Evolutionary conservation across 2,888 invertebrate genomes (phyloP), one percentile per base, ranked within the genome.

Genomic region (Chrysolina haemoptera): DNA sequence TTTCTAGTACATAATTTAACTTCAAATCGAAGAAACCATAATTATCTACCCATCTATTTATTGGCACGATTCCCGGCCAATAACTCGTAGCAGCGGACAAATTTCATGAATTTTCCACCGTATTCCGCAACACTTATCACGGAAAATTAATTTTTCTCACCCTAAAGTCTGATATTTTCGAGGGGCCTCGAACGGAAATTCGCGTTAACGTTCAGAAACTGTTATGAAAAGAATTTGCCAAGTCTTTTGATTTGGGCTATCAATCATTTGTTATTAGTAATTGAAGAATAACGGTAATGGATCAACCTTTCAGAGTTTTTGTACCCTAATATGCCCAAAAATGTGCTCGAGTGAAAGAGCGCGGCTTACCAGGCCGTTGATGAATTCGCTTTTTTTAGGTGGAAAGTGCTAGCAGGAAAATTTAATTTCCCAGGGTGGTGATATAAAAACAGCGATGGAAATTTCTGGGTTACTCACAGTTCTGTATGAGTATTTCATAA

Each of bases 201-300:
- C 12, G 22, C 20, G 20, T 55, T 55, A 18, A 55, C 55, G 55
- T 20, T 20, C 11, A 18, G 22, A 22, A 55, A 22, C 18, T 73
- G 64, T 73, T 22, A 65, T 69, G 79, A 75, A 78, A 16, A 76
- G 72, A 76, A 76, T 77, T 78, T 76, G 76, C 76, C 68, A 74
- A 74, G 75, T 63, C 79, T 77, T 79, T 80, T 78, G 78, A 79
- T 78, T 71, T 72, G 43, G 77, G 78, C 78, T 76, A 82, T 82
- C 82, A 82, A 82, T 82, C 82, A 82, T 81, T 80, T 78, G 78
- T 78, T 82, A 80, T 81, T 80, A 80, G 80, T 81, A 81, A 80
- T 81, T 79, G 79, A 77, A 79, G 80, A 80, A 81, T 79, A 79
- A 77, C 78, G 80, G 76, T 82, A 81, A 82, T 82, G 81, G 82